phyloP scores from a whole-genome alignment of 2,888 invertebrate species.

The Harmothoe impar region DNA sequence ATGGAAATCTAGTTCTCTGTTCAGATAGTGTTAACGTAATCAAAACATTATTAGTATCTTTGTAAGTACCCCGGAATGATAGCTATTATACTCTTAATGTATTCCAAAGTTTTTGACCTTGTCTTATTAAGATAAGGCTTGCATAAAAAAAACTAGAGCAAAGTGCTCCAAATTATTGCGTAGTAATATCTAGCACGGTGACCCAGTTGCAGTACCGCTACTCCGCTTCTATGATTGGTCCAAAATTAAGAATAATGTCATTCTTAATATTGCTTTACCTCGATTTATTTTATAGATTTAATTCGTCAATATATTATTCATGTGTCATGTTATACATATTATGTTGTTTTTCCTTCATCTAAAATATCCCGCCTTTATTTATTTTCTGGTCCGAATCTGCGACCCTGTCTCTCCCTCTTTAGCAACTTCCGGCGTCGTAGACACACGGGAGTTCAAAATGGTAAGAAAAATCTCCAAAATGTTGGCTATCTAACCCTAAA shows the following conservation, averaged over 20 bases:
- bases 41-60: too few relatives aligned
- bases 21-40: neutral
- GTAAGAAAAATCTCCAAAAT: neutral
- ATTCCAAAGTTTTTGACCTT: too few relatives aligned
- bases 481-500: neutral
- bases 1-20: neutral
- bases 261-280: too few relatives aligned
- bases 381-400: neutral
- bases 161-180: too few relatives aligned
- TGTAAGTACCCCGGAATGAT: too few relatives aligned
- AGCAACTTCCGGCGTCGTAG: conserved; percentile 48
- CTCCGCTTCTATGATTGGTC: too few relatives aligned
- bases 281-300: neutral
- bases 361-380: neutral
- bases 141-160: too few relatives aligned
- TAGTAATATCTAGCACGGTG: too few relatives aligned
- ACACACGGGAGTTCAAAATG: conserved; percentile 5
- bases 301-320: neutral
- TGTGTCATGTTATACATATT: neutral
- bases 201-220: too few relatives aligned
- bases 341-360: neutral
- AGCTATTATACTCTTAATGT: too few relatives aligned
- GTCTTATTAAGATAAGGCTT: too few relatives aligned
- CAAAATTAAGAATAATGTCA: too few relatives aligned
- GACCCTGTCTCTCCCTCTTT: neutral